A percentile compares a stretch with the other conserved stretches of the same genome.
phyloP scores from a whole-genome alignment of 2,797 vertebrate genomes.

The Eulemur albifrons region DNA sequence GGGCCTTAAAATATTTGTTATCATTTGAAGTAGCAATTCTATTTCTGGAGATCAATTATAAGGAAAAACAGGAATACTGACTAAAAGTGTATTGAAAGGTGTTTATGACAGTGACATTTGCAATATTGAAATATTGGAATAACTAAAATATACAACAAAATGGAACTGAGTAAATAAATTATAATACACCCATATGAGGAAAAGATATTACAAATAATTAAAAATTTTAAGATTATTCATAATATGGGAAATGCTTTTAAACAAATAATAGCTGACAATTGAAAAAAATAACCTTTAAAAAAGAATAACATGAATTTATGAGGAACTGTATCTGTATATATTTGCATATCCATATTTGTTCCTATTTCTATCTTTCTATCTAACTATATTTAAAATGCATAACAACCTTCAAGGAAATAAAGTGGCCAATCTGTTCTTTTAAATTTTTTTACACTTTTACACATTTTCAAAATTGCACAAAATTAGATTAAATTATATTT shows the following conservation, averaged over 20 bases:
- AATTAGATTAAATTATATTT: conserved; percentile 2
- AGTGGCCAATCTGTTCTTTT: not conserved
- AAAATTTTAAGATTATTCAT: not conserved
- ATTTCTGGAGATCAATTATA: not conserved
- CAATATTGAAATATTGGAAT: not conserved
- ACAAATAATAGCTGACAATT: not conserved
- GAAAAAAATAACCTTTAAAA: conserved; percentile 9
- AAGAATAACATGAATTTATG: not conserved
- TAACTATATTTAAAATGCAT: not conserved
- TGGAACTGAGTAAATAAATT: not conserved
- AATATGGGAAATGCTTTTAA: not conserved
- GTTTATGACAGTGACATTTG: not conserved
- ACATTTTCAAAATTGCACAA: not conserved
- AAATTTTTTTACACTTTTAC: not conserved
- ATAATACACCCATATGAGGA: not conserved
- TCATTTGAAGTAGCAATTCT: not conserved
- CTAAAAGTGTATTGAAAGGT: not conserved
- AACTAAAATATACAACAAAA: not conserved
- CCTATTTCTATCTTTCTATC: not conserved
- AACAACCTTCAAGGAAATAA: not conserved
- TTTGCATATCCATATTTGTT: not conserved
- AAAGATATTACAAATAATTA: not conserved
- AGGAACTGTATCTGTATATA: not conserved
- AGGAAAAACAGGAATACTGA: not conserved
- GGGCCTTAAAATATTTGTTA: not conserved